phyloP scores from a whole-genome alignment of 2,113 vertebrate species.

The Lepidothrix coronata region DNA sequence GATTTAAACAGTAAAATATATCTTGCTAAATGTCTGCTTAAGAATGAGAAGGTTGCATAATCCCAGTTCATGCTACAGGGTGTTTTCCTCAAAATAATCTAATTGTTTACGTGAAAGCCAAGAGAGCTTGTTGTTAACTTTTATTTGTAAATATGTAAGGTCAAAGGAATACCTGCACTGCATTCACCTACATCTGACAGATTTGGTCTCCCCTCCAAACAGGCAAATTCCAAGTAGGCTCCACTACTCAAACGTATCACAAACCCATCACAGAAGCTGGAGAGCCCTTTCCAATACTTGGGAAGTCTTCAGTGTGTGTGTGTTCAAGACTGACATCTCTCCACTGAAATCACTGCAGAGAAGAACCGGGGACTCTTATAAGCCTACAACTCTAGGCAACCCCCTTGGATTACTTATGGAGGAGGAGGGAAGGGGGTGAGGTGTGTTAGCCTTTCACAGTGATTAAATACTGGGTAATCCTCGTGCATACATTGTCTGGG shows the following conservation, averaged over 20 bases:
- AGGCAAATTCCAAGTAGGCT: neutral
- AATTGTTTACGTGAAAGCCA: neutral
- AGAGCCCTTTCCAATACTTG: neutral
- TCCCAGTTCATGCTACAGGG: neutral
- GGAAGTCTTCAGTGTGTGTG: neutral
- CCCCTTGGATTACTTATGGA: neutral
- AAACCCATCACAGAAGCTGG: neutral
- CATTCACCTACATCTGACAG: rapidly evolving
- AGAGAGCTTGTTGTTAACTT: neutral
- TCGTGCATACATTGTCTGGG: neutral
- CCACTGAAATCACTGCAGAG: neutral
- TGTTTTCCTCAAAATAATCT: slow-evolving; percentile 20
- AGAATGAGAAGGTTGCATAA: neutral
- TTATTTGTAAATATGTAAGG: neutral
- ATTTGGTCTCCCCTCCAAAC: neutral
- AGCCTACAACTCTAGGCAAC: neutral
- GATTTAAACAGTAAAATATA: slow-evolving; percentile 1
- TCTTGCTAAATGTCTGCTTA: slow-evolving; percentile 23
- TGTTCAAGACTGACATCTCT: neutral
- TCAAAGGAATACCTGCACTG: neutral
- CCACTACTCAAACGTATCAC: neutral
- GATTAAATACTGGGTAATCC: neutral
- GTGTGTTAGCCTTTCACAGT: neutral
- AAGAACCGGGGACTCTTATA: neutral
- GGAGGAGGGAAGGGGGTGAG: neutral